A percentile compares a stretch with the other conserved stretches of the same genome.
phyloP scores from a whole-genome alignment of 92 coral and sea anemone genomes.

The Anthopleura xanthogrammica region DNA sequence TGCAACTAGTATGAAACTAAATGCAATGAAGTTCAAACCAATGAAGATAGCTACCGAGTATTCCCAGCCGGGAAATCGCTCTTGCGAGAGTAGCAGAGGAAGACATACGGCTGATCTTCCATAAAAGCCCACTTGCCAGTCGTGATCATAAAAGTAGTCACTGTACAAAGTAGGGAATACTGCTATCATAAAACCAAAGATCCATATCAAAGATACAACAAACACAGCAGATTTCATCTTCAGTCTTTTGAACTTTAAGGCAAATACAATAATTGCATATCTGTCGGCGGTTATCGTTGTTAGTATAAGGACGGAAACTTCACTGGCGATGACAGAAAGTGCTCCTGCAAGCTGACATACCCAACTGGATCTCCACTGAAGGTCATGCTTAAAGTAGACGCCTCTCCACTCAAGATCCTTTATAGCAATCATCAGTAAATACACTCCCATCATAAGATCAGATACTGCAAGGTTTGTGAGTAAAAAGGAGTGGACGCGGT shows the following conservation, averaged over 20 bases:
- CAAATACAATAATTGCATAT: slow-evolving; percentile 47
- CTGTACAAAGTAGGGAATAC: slow-evolving; percentile 37
- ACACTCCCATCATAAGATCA: slow-evolving; percentile 61
- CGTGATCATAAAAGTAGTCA: slow-evolving; percentile 44
- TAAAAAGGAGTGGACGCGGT: slow-evolving; percentile 50
- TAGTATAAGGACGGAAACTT: slow-evolving; percentile 51
- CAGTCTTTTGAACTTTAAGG: slow-evolving; percentile 35
- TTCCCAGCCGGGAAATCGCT: slow-evolving; percentile 64
- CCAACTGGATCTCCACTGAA: slow-evolving; percentile 45
- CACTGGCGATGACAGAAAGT: slow-evolving; percentile 62
- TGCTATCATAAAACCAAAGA: slow-evolving; percentile 37
- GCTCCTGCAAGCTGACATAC: slow-evolving; percentile 50
- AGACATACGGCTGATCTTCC: slow-evolving; percentile 63
- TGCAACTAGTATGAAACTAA: slow-evolving; percentile 46
- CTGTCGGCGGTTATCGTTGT: slow-evolving; percentile 55
- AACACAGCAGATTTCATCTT: slow-evolving; percentile 19
- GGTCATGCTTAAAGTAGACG: slow-evolving; percentile 59
- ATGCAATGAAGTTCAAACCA: slow-evolving; percentile 41
- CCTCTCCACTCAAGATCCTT: slow-evolving; percentile 61
- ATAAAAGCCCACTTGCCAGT: slow-evolving; percentile 35
- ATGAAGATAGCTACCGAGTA: slow-evolving; percentile 53
- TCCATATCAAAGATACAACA: slow-evolving; percentile 39
- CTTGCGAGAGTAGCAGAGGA: slow-evolving; percentile 56
- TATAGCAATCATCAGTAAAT: slow-evolving; percentile 49
- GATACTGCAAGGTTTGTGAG: slow-evolving; percentile 63